These are phyloP conservation scores for Drepanosiphum platanoidis DNA, from an alignment of 2,888 invertebrate genomes.

Conservation along the genomic window DNA sequence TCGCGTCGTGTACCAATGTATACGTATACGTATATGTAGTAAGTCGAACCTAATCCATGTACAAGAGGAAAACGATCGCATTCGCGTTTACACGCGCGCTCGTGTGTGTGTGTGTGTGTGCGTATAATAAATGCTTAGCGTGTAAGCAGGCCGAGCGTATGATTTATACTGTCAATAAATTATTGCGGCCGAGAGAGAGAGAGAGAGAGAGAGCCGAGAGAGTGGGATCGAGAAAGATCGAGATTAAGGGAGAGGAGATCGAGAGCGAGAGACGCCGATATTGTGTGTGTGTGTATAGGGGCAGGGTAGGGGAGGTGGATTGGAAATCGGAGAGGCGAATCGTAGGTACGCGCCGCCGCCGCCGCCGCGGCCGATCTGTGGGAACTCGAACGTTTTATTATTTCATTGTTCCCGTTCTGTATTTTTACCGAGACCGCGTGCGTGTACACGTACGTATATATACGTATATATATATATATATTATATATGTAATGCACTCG, in stretches of 20 bases:
- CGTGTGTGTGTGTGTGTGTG: too few species aligned
- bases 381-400: conserved; percentile 62
- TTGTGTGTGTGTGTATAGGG: too few species aligned
- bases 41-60: neutral
- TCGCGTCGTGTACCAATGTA: neutral
- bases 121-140: conserved; percentile 18
- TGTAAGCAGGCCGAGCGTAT: conserved; percentile 32
- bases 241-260: conserved; percentile 6
- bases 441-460: neutral
- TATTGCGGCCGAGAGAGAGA: conserved; percentile 40
- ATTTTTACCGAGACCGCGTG: conserved; percentile 8
- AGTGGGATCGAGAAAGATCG: neutral
- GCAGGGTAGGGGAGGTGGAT: conserved; percentile 8
- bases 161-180: conserved; percentile 61
- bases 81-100: conserved; percentile 18
- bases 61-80: conserved; percentile 1
- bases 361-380: conserved; percentile 58
- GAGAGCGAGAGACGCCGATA: neutral
- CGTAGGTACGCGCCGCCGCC: neutral
- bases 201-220: neutral
- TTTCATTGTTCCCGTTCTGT: conserved; percentile 59
- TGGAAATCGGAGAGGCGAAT: conserved; percentile 43
- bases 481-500: neutral
- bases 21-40: too few species aligned
- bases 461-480: neutral